Base-by-base conservation (phyloP, 2,888 invertebrate genomes). In the Philhelius pedissequus region DNA sequence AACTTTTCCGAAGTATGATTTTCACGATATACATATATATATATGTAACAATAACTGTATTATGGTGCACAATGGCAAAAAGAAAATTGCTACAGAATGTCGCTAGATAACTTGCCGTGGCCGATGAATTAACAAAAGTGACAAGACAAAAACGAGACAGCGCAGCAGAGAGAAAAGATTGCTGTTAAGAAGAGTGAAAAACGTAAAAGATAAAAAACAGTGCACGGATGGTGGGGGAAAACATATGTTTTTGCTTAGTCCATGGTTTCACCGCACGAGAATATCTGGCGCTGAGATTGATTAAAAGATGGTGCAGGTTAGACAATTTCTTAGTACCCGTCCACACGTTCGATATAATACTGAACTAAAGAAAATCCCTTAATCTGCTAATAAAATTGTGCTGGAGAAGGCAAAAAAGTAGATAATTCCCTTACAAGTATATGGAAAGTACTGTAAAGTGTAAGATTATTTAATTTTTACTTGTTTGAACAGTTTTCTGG, bases 61-160 rank as follows among this genome's bases (percentile, higher is more conserved):
- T 64, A 75, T 52, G 58, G 52, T 71, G 54, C 60, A 58, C 70
- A 56, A 32, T 66, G 20, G 25, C 30, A 9, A 73, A 73, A 50
- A n/a, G n/a, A 60, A 74, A 56, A 15, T 52, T 9, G n/a, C 43
- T 32, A 70, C 69, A 66, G 25, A 43, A 38, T 40, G 56, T 64
- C 79, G 58, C 64, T 70, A 45, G 64, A 52, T 56, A 30, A 56
- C 58, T 73, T 52, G 22, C 20, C 60, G 71, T 45, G 56, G 45
- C 68, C 58, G 45, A 70, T 74, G 79, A 70, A 78, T 78, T 69
- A 79, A 75, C 70, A 78, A 73, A 83, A 74, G 78, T 78, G 71
- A 68, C 38, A 38, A 52, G 66, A 64, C n/a, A n/a, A 35, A 48
- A 32, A 22, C 2, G 64, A 48, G 45, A 40, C 40, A 62, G 68